Base-by-base conservation (phyloP, 2,113 vertebrate species). In the Bubo scandiacus region DNA sequence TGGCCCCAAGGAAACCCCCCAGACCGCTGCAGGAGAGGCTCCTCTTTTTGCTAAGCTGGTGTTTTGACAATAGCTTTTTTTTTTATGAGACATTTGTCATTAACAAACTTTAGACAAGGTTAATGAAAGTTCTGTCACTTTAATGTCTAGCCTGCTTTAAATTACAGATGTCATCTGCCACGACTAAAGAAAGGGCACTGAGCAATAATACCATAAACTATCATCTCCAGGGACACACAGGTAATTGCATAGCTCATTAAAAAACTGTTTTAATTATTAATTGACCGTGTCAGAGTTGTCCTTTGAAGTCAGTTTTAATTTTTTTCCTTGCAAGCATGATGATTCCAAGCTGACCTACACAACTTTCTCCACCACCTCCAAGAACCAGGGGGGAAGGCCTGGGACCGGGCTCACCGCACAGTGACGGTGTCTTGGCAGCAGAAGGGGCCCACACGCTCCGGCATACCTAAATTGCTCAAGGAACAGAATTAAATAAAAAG, bases 171-270 rank as follows among this genome's bases (percentile, higher is more conserved):
- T 98, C 98, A 98, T 96, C 97, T 78, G 98, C 98, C 98, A 98
- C 94, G 98, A 98, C 98, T 98, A 97, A 98, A 98, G 98, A 98
- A 98, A 98, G 98, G 97, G 95, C 98, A 98, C 97, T 61, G 97
- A 93, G 97, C 97, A 97, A 96, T 97, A 98, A 98, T 97, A 97
- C 98, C 98, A 98, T 98, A 99, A 99, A 99, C 98, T 96, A 97
- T 94, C 97, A 91, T 98, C 98, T 98, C 98, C 95, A 96, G 98
- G 98, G 99, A 99, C 98, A 98, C 96, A 98, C 98, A 98, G 97
- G 98, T 99, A 99, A 99, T 99, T 99, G 98, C 98, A 98, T 91
- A 98, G 98, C 98, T 99, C 98, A 99, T 99, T 99, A 99, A 99
- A 99, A 98, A 97, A 97, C 98, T 97, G 98, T 98, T 99, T 99